Base-by-base conservation (phyloP, 2,888 invertebrate genomes). In the Lithophane leautieri region DNA sequence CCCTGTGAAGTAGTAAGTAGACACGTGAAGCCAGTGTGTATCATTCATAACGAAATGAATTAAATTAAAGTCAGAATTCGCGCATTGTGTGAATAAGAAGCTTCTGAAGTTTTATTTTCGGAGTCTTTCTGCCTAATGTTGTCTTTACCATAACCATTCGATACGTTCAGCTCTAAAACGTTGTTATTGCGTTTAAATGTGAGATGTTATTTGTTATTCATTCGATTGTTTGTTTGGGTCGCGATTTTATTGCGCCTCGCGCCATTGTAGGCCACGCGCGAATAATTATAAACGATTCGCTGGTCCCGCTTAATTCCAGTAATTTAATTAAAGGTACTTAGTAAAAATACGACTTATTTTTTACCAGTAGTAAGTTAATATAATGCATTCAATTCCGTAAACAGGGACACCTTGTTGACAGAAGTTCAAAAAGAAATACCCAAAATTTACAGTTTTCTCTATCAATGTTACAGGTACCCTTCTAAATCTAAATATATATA, bases 251-350 rank as follows among this genome's bases (percentile, higher is more conserved):
- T 86, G 75, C 81, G 63, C 42, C 70, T 72, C 72, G 69, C 78
- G 75, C 74, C 79, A 75, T 81, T 93, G 90, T 92, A 90, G 91
- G 92, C 92, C 92, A 92, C 89, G 92, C 91, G 89, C 92, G 89
- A 82, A 88, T 90, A 90, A 93, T 92, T 90, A 92, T 90, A 92
- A 90, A 88, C 89, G 89, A 83, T 78, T 88, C 81, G 86, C 81
- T 77, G 86, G 86, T 85, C 86, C 82, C 81, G 78, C 84, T 82
- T 82, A 69, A 81, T 78, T 73, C 65, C 71, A 80, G 75, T 80
- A 67, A 82, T 77, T 83, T 77, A 50, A 58, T 73, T 54, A 56
- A 61, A 50, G 69, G 28, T 11, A 28, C 50, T 8, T 50, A 50
- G 40, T 66, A 7, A 40, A 66, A 75, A 47, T 28, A 63, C 11